Percentiles rank a stretch among this genome's conserved stretches.
These are phyloP conservation scores for Aplodontia rufa DNA, from an alignment of 2,113 vertebrate species.

Conservation along the genomic window DNA sequence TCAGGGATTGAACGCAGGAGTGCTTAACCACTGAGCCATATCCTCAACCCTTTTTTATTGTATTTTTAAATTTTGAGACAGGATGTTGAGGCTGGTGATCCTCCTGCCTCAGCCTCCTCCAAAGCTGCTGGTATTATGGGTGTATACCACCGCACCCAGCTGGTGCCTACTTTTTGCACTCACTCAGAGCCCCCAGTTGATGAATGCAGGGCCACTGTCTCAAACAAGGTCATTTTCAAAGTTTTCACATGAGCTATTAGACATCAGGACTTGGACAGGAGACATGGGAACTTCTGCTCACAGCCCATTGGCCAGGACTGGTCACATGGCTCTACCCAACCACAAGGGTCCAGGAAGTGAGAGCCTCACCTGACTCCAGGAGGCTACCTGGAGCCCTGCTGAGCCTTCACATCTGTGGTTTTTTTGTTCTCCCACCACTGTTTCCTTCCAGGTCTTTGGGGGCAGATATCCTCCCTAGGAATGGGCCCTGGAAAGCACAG, in stretches of 20 bases:
- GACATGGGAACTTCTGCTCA: background rate
- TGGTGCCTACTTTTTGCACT: background rate
- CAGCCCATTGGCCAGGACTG: background rate
- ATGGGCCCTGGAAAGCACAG: rapidly evolving
- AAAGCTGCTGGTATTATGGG: too few species aligned
- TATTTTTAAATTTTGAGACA: too few species aligned
- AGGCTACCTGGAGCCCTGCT: background rate
- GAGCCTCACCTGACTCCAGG: rapidly evolving
- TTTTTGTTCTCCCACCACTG: background rate
- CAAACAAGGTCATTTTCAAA: background rate
- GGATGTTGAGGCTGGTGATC: too few species aligned
- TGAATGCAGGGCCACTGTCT: rapidly evolving
- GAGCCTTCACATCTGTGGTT: too few species aligned
- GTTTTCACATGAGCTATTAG: background rate
- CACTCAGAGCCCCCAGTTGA: background rate
- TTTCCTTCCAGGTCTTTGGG: background rate
- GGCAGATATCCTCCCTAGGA: background rate
- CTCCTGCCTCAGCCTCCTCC: too few species aligned
- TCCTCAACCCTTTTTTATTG: too few species aligned
- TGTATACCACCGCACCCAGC: too few species aligned
- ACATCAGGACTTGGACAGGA: background rate
- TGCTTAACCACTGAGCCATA: too few species aligned
- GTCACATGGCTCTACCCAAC: background rate
- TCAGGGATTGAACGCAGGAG: too few species aligned
- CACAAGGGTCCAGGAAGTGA: background rate